Conservation (phyloP, 2,888 invertebrate genomes). For the Microplitis deprimator region DNA sequence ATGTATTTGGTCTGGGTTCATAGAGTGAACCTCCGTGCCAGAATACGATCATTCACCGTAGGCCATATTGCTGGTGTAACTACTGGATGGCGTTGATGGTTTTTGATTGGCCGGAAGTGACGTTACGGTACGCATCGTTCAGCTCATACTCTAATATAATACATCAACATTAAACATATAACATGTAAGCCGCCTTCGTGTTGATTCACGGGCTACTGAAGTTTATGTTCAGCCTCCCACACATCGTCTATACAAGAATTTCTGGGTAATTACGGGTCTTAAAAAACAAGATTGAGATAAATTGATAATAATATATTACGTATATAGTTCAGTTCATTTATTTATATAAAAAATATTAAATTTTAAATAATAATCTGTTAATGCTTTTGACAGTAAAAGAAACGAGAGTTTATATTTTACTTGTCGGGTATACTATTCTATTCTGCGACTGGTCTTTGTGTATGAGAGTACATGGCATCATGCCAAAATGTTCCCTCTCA, state of each 20-base stretch:
- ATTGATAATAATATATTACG: not conserved
- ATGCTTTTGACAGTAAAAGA: conserved; percentile 13
- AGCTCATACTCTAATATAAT: conserved; percentile 26
- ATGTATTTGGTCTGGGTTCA: conserved; percentile 31
- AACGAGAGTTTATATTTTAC: conserved; percentile 46
- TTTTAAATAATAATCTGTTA: conserved; percentile 3
- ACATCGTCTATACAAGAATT: not conserved
- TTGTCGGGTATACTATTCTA: conserved; percentile 31
- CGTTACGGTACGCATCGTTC: conserved; percentile 64
- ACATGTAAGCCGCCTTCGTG: conserved; percentile 3
- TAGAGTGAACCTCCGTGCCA: conserved; percentile 27
- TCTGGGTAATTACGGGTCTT: conserved; percentile 23
- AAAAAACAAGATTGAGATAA: conserved; percentile 2
- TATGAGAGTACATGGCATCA: conserved; percentile 56
- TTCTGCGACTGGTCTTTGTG: conserved; percentile 55
- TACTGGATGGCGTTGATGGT: conserved; percentile 62
- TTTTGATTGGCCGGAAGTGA: conserved; percentile 71
- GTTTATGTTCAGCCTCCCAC: conserved; percentile 22
- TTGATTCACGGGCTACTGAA: conserved; percentile 23
- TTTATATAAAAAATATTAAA: not conserved
- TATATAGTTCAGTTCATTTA: not conserved
- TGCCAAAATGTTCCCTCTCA: conserved; percentile 64
- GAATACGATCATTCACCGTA: conserved; percentile 30
- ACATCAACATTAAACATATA: not conserved
- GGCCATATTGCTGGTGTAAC: conserved; percentile 4